Conservation (phyloP, 2,113 vertebrate genomes). For the Chamaetylas fuelleborni region DNA sequence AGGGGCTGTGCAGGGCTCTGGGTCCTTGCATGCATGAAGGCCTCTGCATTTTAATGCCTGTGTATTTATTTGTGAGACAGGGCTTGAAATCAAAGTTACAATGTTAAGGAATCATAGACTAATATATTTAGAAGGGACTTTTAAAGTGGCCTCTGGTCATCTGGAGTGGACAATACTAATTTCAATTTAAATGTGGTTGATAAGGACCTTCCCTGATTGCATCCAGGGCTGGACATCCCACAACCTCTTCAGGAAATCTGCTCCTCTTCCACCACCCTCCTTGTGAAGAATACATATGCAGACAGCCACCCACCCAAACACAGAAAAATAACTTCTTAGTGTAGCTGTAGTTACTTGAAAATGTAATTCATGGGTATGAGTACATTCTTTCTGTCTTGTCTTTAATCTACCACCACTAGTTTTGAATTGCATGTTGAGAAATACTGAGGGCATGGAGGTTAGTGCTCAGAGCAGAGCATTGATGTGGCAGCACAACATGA, state of each 20-base stretch:
- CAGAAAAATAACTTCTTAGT: background rate
- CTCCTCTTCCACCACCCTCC: background rate
- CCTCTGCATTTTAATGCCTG: background rate
- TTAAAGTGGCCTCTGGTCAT: background rate
- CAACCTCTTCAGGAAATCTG: background rate
- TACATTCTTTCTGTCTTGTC: background rate
- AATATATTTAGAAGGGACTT: background rate
- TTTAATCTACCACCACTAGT: background rate
- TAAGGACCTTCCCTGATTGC: background rate
- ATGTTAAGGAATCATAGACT: background rate
- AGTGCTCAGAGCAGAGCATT: background rate
- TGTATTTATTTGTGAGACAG: background rate
- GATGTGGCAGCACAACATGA: background rate
- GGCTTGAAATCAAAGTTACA: background rate
- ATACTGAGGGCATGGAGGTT: background rate
- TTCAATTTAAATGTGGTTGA: background rate
- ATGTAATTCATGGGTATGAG: background rate
- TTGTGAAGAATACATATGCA: background rate
- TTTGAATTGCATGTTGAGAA: conserved; percentile 29
- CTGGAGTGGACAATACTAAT: background rate
- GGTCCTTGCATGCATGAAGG: background rate
- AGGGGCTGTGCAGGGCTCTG: background rate
- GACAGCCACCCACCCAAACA: background rate
- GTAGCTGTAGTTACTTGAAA: background rate
- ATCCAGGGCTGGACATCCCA: background rate